These are phyloP conservation scores for Canis aureus DNA, from an alignment of 2,113 vertebrate genomes.

Conservation along the genomic window DNA sequence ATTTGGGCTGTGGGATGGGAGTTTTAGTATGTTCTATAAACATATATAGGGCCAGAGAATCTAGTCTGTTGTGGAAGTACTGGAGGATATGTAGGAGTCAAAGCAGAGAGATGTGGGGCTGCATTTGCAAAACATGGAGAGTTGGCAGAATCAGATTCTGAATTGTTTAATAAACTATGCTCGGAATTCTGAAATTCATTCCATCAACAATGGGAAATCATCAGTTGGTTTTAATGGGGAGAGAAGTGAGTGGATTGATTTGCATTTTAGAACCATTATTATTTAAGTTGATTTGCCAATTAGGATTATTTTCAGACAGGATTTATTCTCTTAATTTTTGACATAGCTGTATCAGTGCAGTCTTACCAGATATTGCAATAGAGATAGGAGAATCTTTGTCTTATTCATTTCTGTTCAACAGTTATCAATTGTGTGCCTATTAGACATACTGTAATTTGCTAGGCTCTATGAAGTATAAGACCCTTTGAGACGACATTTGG, in stretches of 20 bases:
- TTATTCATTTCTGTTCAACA: constrained; percentile 43
- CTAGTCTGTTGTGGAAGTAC: not conserved
- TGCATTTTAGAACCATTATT: constrained; percentile 17
- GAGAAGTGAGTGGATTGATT: not conserved
- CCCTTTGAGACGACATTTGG: not conserved
- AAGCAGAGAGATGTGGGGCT: not conserved
- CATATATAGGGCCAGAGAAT: not conserved
- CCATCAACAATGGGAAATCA: not conserved
- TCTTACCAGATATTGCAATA: not conserved
- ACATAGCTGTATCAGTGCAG: not conserved
- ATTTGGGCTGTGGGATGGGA: not conserved
- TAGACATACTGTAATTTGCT: not conserved
- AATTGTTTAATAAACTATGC: not conserved
- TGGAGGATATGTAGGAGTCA: not conserved
- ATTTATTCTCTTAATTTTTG: constrained; percentile 33
- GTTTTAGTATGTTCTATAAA: not conserved
- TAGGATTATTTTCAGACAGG: not conserved
- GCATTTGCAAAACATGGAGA: not conserved
- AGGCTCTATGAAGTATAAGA: not conserved
- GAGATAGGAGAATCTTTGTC: not conserved
- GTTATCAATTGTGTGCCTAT: not conserved
- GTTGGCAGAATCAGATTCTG: not conserved
- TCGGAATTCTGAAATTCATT: constrained; percentile 19
- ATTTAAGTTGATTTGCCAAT: constrained; percentile 32
- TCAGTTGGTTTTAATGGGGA: not conserved